These are phyloP conservation scores for Taphrorychus bicolor DNA, from an alignment of 2,888 invertebrate species.

Conservation along the genomic window DNA sequence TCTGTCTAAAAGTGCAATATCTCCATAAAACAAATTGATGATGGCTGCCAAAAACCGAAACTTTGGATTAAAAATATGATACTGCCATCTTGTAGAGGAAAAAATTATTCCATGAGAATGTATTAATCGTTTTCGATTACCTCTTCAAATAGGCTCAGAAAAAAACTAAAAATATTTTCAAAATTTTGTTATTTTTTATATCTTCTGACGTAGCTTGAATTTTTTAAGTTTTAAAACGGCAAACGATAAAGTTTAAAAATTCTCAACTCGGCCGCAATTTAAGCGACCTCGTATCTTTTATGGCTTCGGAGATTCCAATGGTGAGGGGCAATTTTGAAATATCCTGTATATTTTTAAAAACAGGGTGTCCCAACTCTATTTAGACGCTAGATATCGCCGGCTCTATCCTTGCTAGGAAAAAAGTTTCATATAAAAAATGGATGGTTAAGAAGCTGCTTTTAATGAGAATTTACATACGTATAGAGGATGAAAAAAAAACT, in stretches of 20 bases:
- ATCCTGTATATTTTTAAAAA: not conserved
- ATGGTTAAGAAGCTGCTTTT: too few species aligned
- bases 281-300: not conserved
- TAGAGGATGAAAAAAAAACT: too few species aligned
- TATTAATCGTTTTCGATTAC: too few species aligned
- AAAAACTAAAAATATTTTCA: not conserved
- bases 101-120: too few species aligned
- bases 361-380: too few species aligned
- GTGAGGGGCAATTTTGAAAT: not conserved
- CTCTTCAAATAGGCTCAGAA: too few species aligned
- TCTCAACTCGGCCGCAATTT: not conserved
- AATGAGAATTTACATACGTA: too few species aligned
- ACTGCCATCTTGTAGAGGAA: too few species aligned
- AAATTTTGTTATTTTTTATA: not conserved
- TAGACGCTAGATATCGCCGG: too few species aligned
- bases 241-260: not conserved
- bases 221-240: not conserved
- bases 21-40: not conserved
- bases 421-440: too few species aligned
- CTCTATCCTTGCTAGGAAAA: too few species aligned
- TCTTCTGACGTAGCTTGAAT: not conserved
- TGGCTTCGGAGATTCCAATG: not conserved
- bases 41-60: not conserved
- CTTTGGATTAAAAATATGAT: not conserved
- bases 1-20: too few species aligned